phyloP scores from a whole-genome alignment of 1,140 invertebrate genomes.

The Drosophila yakuba region DNA sequence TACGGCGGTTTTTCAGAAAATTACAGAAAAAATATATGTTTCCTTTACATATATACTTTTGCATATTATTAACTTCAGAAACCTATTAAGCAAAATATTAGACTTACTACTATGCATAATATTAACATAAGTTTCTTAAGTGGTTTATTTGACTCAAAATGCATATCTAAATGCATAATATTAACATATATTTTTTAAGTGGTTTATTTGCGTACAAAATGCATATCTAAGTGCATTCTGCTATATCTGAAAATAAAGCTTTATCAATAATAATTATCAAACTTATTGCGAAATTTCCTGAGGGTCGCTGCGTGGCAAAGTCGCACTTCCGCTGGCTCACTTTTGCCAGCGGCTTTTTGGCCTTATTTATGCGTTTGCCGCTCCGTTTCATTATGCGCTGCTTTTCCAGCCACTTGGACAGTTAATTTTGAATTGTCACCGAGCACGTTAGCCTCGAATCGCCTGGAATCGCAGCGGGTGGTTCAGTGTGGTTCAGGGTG shows the following conservation, averaged over 20 bases:
- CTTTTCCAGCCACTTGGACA: conserved; percentile 66
- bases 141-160: neutral
- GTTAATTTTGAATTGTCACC: conserved; percentile 82
- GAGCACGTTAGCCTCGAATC: conserved; percentile 63
- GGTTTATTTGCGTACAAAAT: neutral
- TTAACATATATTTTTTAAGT: neutral
- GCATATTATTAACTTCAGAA: too few relatives aligned
- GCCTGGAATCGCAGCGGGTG: conserved; percentile 1
- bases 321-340: conserved; percentile 29
- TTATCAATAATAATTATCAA: conserved; percentile 28
- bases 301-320: conserved; percentile 33
- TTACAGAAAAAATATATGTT: neutral
- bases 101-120: too few relatives aligned
- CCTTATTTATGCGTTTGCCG: conserved; percentile 42
- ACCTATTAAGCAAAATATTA: too few relatives aligned
- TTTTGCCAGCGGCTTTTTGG: conserved; percentile 23
- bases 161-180: neutral
- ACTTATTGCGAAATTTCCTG: conserved; percentile 6
- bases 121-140: neutral
- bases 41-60: too few relatives aligned
- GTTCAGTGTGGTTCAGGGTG: neutral
- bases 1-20: neutral
- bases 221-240: neutral
- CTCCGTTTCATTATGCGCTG: conserved; percentile 66
- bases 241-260: too few relatives aligned